Base-by-base conservation (phyloP, 2,113 vertebrate species). In the Micromys minutus region DNA sequence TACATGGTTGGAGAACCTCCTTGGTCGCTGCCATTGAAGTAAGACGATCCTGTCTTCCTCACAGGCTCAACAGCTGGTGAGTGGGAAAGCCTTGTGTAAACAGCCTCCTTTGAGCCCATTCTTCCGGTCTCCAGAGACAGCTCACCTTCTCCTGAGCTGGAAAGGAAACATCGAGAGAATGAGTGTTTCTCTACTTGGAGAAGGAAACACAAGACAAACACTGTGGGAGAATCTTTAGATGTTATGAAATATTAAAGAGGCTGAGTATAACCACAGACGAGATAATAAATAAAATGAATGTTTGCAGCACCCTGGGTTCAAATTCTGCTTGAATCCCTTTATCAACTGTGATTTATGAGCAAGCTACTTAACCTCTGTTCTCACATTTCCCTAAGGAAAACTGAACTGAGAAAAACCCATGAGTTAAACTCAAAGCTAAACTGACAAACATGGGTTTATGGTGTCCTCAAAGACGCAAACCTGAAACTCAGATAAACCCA, bases 121-220 rank as follows among this genome's bases (percentile, higher is more conserved):
- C 96, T 90, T 96, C 94, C 8, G 9, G 87, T 52, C 90, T 95
- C 88, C 19, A n/a, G 94, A 92, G 95, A 88, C 79, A 69, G 57
- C 81, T 97, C 96, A 97, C 94, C 97, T 97, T 94, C 96, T 95
- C 95, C 93, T 97, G 88, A 97, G 88, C 97, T 97, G 96, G 45
- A 97, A 97, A 96, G 95, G 57, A 96, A 97, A 95, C 97, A 94
- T 91, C 63, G 50, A 59, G 94, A 92, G 89, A 97, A 96, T 97
- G 95, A 97, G 92, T 85, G 90, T 61, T 61, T 94, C 21, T 92
- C 47, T 94, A 92, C 84, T 76, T 42, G 65, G 90, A 92, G 80
- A 90, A 61, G 12, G 77, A 6, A 5, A 94, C 59, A 94, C 85
- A 90, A 29, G 47, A 93, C 72, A 90, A 96, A 90, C 59, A 76